These are phyloP conservation scores for Hyla sarda DNA, from an alignment of 2,113 vertebrate genomes.

Conservation along the genomic window DNA sequence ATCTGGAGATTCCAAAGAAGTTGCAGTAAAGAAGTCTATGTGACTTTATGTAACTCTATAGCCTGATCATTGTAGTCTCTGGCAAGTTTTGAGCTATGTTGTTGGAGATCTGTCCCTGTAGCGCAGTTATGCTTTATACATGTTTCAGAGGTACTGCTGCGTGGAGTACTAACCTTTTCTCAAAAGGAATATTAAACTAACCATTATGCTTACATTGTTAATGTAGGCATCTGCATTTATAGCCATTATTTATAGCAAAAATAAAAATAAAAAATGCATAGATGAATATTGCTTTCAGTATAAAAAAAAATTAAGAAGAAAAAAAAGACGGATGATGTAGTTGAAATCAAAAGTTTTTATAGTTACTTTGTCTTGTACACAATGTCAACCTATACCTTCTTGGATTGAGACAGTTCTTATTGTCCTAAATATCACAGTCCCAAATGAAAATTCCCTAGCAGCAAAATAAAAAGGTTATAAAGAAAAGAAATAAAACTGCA, in stretches of 20 bases:
- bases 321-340: background rate
- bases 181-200: background rate
- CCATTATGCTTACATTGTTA: background rate
- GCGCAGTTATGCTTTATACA: too few relatives aligned
- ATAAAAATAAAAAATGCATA: background rate
- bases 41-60: too few relatives aligned
- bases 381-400: background rate
- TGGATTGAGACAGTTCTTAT: background rate
- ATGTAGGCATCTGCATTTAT: background rate
- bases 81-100: too few relatives aligned
- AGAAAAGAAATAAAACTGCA: constrained; percentile 35
- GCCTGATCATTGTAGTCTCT: too few relatives aligned
- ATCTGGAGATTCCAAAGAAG: too few relatives aligned
- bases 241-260: background rate
- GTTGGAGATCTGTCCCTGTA: too few relatives aligned
- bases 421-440: background rate
- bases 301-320: background rate
- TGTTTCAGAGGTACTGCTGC: too few relatives aligned
- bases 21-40: too few relatives aligned
- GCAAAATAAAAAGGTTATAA: constrained; percentile 1
- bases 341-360: background rate
- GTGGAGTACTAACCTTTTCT: too few relatives aligned
- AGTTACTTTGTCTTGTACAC: background rate
- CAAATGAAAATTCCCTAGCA: constrained; percentile 5
- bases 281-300: background rate